phyloP scores from a whole-genome alignment of 1,140 invertebrate genomes.

The Drosophila ironensis region DNA sequence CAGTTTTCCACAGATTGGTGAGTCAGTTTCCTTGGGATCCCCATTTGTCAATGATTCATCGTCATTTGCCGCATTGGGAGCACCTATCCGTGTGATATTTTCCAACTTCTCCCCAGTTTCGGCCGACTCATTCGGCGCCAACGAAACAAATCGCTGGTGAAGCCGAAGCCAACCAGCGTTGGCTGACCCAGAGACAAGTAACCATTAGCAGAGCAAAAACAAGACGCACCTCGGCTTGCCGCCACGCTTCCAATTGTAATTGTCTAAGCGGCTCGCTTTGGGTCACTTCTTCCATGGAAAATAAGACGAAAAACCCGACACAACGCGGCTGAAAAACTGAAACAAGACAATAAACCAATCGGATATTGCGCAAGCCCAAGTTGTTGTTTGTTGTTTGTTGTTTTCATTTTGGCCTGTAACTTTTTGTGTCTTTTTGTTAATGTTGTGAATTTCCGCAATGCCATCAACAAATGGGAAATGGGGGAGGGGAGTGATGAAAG shows the following conservation, averaged over 20 bases:
- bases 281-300: slow-evolving; percentile 7
- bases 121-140: slow-evolving; percentile 47
- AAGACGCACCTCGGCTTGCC: neutral
- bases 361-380: slow-evolving; percentile 62
- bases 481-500: slow-evolving; percentile 7
- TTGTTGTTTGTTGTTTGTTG: too few species aligned
- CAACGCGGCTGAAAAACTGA: neutral
- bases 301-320: neutral
- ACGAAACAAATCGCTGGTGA: slow-evolving; percentile 14
- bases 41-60: slow-evolving; percentile 24
- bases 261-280: slow-evolving; percentile 34
- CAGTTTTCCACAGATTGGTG: too few species aligned
- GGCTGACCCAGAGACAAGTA: slow-evolving; percentile 50
- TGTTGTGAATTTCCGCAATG: slow-evolving; percentile 56
- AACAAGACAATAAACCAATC: slow-evolving; percentile 49
- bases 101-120: neutral
- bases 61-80: slow-evolving; percentile 18
- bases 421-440: slow-evolving; percentile 9
- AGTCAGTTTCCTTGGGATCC: neutral
- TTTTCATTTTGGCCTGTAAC: slow-evolving; percentile 8
- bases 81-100: too few species aligned
- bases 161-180: slow-evolving; percentile 3
- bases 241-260: slow-evolving; percentile 39
- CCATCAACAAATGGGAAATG: slow-evolving; percentile 1
- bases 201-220: neutral